Base-by-base conservation (phyloP, 1,140 invertebrate species). In the Chlorops oryzae region DNA sequence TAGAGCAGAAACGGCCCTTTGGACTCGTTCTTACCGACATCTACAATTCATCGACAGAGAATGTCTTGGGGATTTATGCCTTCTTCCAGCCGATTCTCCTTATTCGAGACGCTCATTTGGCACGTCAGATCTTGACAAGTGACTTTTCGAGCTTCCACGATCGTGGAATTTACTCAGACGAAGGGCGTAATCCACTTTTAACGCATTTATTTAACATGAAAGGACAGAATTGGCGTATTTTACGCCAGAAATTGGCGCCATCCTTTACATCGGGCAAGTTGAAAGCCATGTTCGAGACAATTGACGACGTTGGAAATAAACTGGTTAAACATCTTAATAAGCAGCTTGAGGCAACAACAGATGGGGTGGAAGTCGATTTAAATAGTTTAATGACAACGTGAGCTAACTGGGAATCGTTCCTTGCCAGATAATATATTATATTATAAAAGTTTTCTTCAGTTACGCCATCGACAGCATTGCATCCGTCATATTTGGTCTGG, bases 191-290 rank as follows among this genome's bases (percentile, higher is more conserved):
- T 62, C 70, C 70, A 1, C 20, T 74, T 5, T 65, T 62, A 1
- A 60, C 55, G 4, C 70, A 73, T 47, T 50, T 78, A 6, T 78
- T 77, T 43, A 57, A 70, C 1, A 53, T 76, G 1, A 64, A 72
- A 18, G 74, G 71, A 2, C 65, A 73, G 52, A 72, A 60, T 17
- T 83, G 80, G 81, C 74, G 70, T 45, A 62, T 61, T 6, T 54
- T 82, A 13, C 58, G 80, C 12, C 55, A 69, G 0, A 77, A 76
- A 50, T 52, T 83, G 0, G 75, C 74, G 0, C 79, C 80, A 0
- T 74, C 75, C 5, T 82, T 83, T 52, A 79, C 78, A 0, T 72
- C 78, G 0, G 74, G 73, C 15, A 81, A 81, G 57, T 58, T 82
- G 3, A 81, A 79, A 54, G 58, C 56, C 2, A 80, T 81, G 75